Evolutionary conservation across 2,888 invertebrate genomes (phyloP).

Genomic region (Trichopria drosophilae): DNA sequence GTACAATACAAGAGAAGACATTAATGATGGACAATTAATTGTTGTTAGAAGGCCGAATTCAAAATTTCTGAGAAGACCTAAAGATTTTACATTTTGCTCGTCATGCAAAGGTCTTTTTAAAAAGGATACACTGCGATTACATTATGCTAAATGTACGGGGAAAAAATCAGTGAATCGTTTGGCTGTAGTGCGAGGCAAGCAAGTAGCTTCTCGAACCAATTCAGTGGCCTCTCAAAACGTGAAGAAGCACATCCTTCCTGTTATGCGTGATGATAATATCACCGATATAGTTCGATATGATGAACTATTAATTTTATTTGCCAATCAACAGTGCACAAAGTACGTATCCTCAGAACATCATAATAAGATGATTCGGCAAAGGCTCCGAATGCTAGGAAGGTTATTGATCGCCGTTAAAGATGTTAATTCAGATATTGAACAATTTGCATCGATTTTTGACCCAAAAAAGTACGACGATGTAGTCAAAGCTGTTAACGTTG

Average conservation of each 20-base stretch:
- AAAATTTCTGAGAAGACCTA: slow-evolving; percentile 11
- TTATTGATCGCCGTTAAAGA: slow-evolving; percentile 13
- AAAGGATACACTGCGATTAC: slow-evolving; percentile 24
- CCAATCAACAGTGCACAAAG: slow-evolving; percentile 27
- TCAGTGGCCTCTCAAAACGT: slow-evolving; percentile 22
- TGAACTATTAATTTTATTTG: slow-evolving; percentile 26
- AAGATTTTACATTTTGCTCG: slow-evolving; percentile 25
- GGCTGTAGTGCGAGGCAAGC: slow-evolving; percentile 8
- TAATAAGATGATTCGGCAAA: slow-evolving; percentile 19
- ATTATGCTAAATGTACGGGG: slow-evolving; percentile 14
- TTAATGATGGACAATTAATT: slow-evolving; percentile 31
- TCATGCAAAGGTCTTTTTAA: slow-evolving; percentile 30
- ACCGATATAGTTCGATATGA: slow-evolving; percentile 28
- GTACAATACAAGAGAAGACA: no score
- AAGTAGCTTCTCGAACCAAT: slow-evolving; percentile 13
- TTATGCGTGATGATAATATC: slow-evolving; percentile 29
- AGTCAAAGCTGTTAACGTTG: slow-evolving; percentile 5
- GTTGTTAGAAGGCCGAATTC: slow-evolving; percentile 26
- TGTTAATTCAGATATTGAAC: slow-evolving; percentile 9
- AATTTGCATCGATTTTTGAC: slow-evolving; percentile 21
- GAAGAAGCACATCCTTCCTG: slow-evolving; percentile 29
- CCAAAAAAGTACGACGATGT: slow-evolving; percentile 15
- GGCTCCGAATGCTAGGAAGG: slow-evolving; percentile 12
- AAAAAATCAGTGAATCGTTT: slow-evolving; percentile 1
- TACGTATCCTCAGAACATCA: slow-evolving; percentile 3